These are phyloP conservation scores for Orussus abietinus DNA, from an alignment of 1,140 invertebrate species.

Conservation along the genomic window DNA sequence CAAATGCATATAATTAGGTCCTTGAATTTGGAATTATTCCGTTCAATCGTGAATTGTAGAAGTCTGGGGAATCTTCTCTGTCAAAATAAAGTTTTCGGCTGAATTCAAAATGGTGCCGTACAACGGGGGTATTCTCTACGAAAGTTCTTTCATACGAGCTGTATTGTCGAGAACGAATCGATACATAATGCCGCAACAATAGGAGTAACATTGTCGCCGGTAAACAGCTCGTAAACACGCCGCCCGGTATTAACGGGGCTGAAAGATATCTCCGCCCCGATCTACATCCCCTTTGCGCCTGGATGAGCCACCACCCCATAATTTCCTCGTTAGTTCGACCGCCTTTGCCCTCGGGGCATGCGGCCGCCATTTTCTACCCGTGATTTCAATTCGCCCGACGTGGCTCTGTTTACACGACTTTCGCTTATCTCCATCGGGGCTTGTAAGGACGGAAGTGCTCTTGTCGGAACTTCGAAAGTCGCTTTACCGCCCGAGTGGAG, in stretches of 20 bases:
- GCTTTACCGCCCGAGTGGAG: no score
- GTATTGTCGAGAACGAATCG: no score
- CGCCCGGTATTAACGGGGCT: conserved; percentile 32
- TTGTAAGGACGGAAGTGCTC: no score
- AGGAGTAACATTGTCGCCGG: conserved; percentile 19
- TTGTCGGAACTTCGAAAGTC: no score
- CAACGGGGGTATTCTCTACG: no score
- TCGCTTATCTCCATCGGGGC: conserved; percentile 27
- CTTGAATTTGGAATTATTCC: no score
- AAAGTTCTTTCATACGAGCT: no score
- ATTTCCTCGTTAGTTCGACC: conserved; percentile 47
- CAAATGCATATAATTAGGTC: no score
- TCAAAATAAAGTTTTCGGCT: no score
- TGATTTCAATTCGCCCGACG: conserved; percentile 24
- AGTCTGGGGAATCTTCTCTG: no score
- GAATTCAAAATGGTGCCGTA: conserved; percentile 21
- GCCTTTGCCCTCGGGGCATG: conserved; percentile 15
- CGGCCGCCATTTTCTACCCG: conserved; percentile 7
- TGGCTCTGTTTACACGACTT: conserved; percentile 10
- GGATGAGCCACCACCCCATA: conserved; percentile 34
- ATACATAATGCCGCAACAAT: conserved; percentile 21
- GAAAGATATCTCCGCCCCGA: conserved; percentile 35
- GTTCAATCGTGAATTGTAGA: no score
- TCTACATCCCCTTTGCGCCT: conserved; percentile 17
- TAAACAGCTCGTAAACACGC: conserved; percentile 22